A percentile compares a stretch with the other conserved stretches of the same genome.
phyloP scores from a whole-genome alignment of 2,113 vertebrate species.

The Sciurus niger region DNA sequence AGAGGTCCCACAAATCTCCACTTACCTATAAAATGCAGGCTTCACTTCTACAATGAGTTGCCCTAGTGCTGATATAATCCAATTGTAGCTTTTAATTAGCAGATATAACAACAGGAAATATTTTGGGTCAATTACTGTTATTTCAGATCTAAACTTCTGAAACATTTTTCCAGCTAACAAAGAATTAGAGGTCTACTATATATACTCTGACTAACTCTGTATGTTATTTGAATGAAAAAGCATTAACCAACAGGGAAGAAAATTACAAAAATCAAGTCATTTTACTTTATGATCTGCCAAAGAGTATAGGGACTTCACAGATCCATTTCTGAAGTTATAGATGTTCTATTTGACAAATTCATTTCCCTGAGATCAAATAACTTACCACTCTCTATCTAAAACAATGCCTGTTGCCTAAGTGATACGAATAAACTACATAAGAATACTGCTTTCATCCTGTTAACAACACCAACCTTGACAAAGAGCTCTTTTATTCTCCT shows the following conservation, averaged over 20 bases:
- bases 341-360: not conserved
- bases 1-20: constrained; percentile 1
- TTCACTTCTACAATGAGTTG: not conserved
- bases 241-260: not conserved
- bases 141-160: constrained; percentile 53
- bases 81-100: constrained; percentile 2
- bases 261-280: constrained; percentile 18
- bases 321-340: not conserved
- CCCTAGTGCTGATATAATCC: not conserved
- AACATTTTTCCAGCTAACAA: constrained; percentile 44
- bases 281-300: constrained; percentile 10
- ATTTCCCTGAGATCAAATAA: constrained; percentile 38
- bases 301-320: not conserved
- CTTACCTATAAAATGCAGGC: not conserved
- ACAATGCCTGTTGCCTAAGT: not conserved
- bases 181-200: not conserved
- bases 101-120: not conserved
- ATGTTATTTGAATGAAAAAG: constrained; percentile 29
- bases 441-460: constrained; percentile 12
- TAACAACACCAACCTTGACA: constrained; percentile 32
- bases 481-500: not conserved
- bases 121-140: not conserved
- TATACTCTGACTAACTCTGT: constrained; percentile 28
- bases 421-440: not conserved
- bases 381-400: not conserved